phyloP scores from a whole-genome alignment of 2,888 invertebrate genomes.

The Leucoptera coffeella region DNA sequence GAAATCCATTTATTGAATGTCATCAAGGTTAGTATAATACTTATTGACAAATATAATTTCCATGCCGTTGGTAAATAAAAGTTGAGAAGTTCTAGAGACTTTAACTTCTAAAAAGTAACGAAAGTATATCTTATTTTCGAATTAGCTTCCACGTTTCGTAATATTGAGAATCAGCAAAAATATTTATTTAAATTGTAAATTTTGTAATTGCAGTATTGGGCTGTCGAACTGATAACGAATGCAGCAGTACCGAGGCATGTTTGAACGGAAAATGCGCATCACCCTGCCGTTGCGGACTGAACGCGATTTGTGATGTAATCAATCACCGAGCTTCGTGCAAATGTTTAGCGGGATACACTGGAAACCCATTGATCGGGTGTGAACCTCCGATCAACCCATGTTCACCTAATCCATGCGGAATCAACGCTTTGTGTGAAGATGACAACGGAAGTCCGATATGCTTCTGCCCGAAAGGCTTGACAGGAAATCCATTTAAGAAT shows the following conservation, averaged over 20 bases:
- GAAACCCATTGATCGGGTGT: conserved; percentile 69
- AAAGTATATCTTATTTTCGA: too few species aligned
- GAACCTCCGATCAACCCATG: conserved; percentile 73
- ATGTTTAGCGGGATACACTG: conserved; percentile 75
- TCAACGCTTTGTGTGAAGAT: conserved; percentile 75
- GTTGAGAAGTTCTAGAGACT: too few species aligned
- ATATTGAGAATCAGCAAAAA: too few species aligned
- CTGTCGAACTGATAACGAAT: conserved; percentile 66
- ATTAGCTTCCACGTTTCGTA: too few species aligned
- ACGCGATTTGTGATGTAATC: conserved; percentile 75
- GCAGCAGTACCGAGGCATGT: conserved; percentile 69
- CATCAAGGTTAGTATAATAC: conserved; percentile 55
- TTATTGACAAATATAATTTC: too few species aligned
- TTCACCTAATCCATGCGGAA: conserved; percentile 81
- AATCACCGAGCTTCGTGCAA: conserved; percentile 76
- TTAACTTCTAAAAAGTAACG: too few species aligned
- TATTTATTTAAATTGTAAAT: conserved; percentile 6
- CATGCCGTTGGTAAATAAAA: too few species aligned
- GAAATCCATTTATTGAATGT: conserved; percentile 74
- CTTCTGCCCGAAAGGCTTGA: conserved; percentile 81
- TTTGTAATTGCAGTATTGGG: conserved; percentile 50
- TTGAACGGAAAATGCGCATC: conserved; percentile 69
- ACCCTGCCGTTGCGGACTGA: conserved; percentile 72
- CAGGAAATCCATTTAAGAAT: conserved; percentile 85
- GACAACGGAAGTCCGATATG: conserved; percentile 84